Evolutionary conservation across 2,113 vertebrate species (phyloP).

Genomic region (Gymnocephalus cernua): DNA sequence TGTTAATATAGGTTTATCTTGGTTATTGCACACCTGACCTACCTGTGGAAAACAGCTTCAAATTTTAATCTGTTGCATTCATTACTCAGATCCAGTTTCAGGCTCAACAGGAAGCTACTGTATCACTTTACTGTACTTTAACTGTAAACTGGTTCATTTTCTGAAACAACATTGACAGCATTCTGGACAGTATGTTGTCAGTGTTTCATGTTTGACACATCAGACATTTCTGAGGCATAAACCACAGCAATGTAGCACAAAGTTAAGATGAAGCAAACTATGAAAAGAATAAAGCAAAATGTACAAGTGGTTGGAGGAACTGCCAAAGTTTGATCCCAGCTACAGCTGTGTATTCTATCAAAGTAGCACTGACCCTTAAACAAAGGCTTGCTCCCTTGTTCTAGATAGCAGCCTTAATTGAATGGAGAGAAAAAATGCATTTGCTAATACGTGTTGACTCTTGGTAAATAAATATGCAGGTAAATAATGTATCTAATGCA

Average conservation of each 20-base stretch:
- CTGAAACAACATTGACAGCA: not conserved
- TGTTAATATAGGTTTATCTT: not conserved
- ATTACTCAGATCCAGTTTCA: not conserved
- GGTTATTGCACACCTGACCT: not conserved
- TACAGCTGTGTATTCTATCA: no score
- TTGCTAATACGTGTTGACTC: not conserved
- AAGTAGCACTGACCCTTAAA: no score
- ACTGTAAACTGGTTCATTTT: not conserved
- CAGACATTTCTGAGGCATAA: no score
- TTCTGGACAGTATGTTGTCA: not conserved
- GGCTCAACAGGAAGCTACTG: not conserved
- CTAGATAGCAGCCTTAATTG: no score
- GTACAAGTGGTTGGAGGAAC: no score
- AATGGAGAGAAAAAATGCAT: no score
- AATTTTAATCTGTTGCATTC: not conserved
- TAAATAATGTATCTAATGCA: not conserved
- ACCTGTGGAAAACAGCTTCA: not conserved
- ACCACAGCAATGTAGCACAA: no score
- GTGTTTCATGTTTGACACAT: not conserved
- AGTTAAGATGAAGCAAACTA: no score
- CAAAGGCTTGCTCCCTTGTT: no score
- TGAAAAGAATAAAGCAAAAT: no score
- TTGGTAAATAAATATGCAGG: not conserved
- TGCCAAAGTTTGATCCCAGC: no score
- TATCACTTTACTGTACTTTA: not conserved